phyloP scores from a whole-genome alignment of 2,797 vertebrate species.

The Toxotes lorentzi region DNA sequence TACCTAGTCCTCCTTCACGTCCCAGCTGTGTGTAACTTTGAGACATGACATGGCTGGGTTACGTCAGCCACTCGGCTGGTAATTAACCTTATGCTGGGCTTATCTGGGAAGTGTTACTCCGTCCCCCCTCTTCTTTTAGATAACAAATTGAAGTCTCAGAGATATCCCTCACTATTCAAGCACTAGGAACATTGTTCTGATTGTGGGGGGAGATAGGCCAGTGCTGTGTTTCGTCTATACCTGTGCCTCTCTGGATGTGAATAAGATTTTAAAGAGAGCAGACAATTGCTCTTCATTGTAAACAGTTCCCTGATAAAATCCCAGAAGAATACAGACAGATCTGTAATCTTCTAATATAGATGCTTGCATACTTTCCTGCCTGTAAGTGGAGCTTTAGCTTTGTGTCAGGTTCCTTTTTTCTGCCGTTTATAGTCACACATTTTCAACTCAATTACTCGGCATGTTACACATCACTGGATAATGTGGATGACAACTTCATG shows the following conservation, averaged over 20 bases:
- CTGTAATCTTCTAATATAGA: constrained; percentile 53
- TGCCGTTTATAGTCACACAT: constrained; percentile 42
- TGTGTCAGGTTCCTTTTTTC: constrained; percentile 29
- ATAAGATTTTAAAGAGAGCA: constrained; percentile 38
- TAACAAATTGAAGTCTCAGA: constrained; percentile 83
- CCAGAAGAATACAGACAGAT: constrained; percentile 7
- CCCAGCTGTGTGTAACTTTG: constrained; percentile 68
- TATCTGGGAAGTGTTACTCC: constrained; percentile 81
- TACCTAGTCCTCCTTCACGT: constrained; percentile 44
- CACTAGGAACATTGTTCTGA: constrained; percentile 81
- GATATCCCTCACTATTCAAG: constrained; percentile 80
- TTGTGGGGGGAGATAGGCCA: constrained; percentile 70
- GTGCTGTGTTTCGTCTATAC: constrained; percentile 48
- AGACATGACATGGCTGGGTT: constrained; percentile 73
- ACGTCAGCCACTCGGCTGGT: constrained; percentile 75
- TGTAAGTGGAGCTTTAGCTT: constrained; percentile 6
- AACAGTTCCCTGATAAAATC: constrained; percentile 44
- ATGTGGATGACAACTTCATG: constrained; percentile 40
- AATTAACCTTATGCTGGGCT: constrained; percentile 83
- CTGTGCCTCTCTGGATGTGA: constrained; percentile 54
- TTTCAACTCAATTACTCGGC: constrained; percentile 54
- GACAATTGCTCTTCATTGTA: constrained; percentile 46
- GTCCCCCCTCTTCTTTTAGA: constrained; percentile 75
- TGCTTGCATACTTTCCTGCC: constrained; percentile 15
- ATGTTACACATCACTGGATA: constrained; percentile 34